Evolutionary conservation across 2,888 invertebrate genomes (phyloP), one percentile per base, ranked within the genome.

Genomic region (Margaritifera margaritifera): DNA sequence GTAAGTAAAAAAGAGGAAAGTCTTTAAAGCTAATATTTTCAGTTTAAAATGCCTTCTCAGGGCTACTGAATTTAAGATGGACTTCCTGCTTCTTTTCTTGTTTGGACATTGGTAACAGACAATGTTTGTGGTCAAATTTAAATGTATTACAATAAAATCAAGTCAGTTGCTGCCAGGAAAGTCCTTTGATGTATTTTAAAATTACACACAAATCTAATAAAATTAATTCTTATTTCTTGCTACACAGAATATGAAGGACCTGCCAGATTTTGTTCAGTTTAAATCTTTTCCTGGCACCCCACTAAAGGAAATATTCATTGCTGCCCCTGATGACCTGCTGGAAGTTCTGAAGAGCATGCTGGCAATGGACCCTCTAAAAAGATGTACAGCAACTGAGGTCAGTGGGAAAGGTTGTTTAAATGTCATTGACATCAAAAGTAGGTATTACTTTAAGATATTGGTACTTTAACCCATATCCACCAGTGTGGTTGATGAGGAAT

Each of bases 191-290:
- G n/a, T 50, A 4, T 62, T 27, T 55, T 20, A 42, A 31, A 56
- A 31, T 64, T 56, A 27, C 18, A 3, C 27, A 57, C 58, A 31
- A 15, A 56, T n/a, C 2, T 42, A 42, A 42, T 42, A 8, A 42
- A 42, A 42, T 11, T 27, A 58, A 15, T 25, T 54, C 52, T 20
- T 31, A 24, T 66, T 55, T 62, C 56, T 64, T 60, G 55, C 55
- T 56, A 69, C 73, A 4, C 79, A 89, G 89, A 82, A 83, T 50
- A 85, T 88, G 81, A 84, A 83, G 61, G 64, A 74, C 52, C 72
- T 99, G 61, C 95, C 96, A 20, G 98, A 98, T 90, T 99, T 94
- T 89, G 94, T 99, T 77, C 94, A 95, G 87, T 98, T 98, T 90
- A 98, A 97, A 88, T 92, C 93, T 15, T 95, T 95, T 81, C 94